Evolutionary conservation across 2,113 vertebrate genomes (phyloP).

Genomic region (Phalacrocorax pelagicus): DNA sequence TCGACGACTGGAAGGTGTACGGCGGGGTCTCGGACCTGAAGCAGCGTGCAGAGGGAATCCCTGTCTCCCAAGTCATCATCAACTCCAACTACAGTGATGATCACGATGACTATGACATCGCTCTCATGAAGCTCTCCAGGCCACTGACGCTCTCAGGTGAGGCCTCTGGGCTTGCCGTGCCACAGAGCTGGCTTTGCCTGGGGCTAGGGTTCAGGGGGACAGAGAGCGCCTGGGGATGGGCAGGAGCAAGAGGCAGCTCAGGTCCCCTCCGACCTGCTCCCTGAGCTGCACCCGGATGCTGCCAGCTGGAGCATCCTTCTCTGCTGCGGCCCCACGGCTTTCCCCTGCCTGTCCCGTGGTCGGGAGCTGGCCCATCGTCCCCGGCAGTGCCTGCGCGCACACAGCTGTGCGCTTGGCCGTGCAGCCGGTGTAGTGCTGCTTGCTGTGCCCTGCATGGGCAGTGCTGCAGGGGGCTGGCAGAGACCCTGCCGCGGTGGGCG

Average conservation of each 20-base stretch:
- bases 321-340: not conserved
- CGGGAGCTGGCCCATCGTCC: not conserved
- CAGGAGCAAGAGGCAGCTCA: accelerated
- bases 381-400: not conserved
- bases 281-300: not conserved
- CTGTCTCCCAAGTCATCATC: conserved; percentile 79
- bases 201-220: not conserved
- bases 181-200: not conserved
- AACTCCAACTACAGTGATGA: conserved; percentile 78
- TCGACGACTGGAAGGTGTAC: conserved; percentile 79
- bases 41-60: conserved; percentile 45
- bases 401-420: accelerated
- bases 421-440: not conserved
- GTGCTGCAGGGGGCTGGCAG: accelerated
- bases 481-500: not conserved
- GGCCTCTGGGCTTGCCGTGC: not conserved
- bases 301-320: not conserved
- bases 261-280: accelerated
- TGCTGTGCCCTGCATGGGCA: accelerated
- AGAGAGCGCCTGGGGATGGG: not conserved
- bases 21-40: conserved; percentile 76
- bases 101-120: conserved; percentile 84
- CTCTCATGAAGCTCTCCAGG: conserved; percentile 80
- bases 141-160: conserved; percentile 78
- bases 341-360: accelerated